Evolutionary conservation across 2,113 vertebrate genomes (phyloP).

Genomic region (Nanger granti): DNA sequence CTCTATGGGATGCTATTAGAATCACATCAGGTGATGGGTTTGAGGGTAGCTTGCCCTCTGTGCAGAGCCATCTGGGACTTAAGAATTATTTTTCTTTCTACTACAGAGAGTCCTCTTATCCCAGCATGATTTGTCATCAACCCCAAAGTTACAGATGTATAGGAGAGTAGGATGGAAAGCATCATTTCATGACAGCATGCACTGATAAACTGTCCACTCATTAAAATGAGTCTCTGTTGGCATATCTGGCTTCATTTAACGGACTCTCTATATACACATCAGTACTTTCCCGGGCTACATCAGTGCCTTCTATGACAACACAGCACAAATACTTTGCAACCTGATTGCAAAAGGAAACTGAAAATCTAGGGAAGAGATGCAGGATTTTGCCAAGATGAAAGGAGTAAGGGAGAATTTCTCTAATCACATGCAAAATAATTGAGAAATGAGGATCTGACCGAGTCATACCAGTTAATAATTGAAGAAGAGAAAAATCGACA

Average conservation of each 20-base stretch:
- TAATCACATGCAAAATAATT: constrained; percentile 29
- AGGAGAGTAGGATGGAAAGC: neutral
- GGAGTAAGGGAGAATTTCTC: neutral
- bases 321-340: neutral
- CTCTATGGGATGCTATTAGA: neutral
- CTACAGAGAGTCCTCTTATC: neutral
- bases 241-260: neutral
- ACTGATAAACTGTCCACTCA: neutral
- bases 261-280: fast-evolving
- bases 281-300: neutral
- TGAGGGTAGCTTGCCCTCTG: neutral
- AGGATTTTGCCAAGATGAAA: constrained; percentile 41
- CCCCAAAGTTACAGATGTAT: neutral
- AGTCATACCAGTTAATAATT: constrained; percentile 41
- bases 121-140: neutral
- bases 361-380: neutral
- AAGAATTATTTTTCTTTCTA: neutral
- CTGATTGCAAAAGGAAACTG: neutral
- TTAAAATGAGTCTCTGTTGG: neutral
- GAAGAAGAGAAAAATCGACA: constrained; percentile 50
- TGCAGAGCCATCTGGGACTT: neutral
- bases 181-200: neutral
- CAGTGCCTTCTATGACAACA: neutral
- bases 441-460: constrained; percentile 29
- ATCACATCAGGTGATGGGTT: neutral